Evolutionary conservation across 2,888 invertebrate genomes (phyloP).

Genomic region (Napeogenes sylphis): DNA sequence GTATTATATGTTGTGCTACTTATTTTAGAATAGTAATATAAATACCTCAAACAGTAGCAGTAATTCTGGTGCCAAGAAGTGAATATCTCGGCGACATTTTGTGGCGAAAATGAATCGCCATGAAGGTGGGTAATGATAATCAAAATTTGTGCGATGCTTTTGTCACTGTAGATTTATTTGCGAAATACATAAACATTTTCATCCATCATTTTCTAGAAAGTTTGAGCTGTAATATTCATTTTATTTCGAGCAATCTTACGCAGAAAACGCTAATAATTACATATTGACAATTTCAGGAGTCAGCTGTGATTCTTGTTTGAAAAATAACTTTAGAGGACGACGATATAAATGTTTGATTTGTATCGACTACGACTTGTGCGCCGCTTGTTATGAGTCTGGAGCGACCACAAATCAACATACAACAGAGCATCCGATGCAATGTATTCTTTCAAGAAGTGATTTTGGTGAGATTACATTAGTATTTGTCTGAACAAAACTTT

Average conservation of each 20-base stretch:
- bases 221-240: constrained; percentile 23
- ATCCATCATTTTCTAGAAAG: constrained; percentile 11
- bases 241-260: constrained; percentile 25
- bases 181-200: constrained; percentile 45
- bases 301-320: constrained; percentile 99
- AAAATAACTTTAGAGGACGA: constrained; percentile 97
- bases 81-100: constrained; percentile 66
- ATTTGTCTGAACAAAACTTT: constrained; percentile 22
- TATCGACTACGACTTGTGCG: constrained; percentile 99
- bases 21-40: constrained; percentile 75
- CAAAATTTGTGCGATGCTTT: constrained; percentile 76
- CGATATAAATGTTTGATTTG: constrained; percentile 99
- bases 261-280: constrained; percentile 43
- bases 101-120: constrained; percentile 92
- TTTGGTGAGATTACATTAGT: constrained; percentile 82
- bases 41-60: constrained; percentile 72
- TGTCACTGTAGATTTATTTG: constrained; percentile 65
- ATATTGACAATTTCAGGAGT: constrained; percentile 86
- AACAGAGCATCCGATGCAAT: constrained; percentile 99
- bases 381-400: constrained; percentile 95
- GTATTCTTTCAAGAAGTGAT: constrained; percentile 97
- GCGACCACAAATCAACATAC: constrained; percentile 95
- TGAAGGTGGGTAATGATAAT: constrained; percentile 89
- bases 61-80: constrained; percentile 71
- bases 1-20: constrained; percentile 78